Conservation (phyloP, 2,888 invertebrate genomes). For the Tachina fera region DNA sequence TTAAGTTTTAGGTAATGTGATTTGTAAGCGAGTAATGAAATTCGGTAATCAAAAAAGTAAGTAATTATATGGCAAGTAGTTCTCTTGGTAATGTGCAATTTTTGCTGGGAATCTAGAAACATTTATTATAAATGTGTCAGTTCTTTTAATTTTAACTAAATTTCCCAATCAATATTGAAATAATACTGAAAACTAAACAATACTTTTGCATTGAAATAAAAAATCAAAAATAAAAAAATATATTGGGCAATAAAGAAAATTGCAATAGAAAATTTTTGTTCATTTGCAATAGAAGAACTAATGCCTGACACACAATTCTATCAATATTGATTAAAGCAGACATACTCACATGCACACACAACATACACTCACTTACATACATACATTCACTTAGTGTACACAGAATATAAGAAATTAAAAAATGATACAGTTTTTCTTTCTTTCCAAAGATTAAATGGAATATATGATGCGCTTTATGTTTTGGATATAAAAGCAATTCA, state of each 20-base stretch:
- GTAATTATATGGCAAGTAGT: too few species aligned
- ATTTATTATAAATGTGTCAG: background rate
- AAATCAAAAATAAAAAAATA: background rate
- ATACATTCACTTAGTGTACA: background rate
- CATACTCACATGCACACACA: background rate
- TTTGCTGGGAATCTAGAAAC: too few species aligned
- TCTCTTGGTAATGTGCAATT: too few species aligned
- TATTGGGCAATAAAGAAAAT: background rate
- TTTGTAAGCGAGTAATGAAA: too few species aligned
- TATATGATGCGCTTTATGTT: slow-evolving; percentile 28
- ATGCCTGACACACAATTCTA: background rate
- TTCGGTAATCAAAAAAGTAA: too few species aligned
- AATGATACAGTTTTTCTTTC: slow-evolving; percentile 13
- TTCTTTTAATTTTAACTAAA: background rate
- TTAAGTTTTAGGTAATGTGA: too few species aligned
- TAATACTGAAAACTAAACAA: slow-evolving; percentile 27
- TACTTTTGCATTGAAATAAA: background rate
- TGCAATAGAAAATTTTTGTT: slow-evolving; percentile 5
- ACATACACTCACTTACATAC: background rate
- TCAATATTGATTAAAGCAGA: background rate
- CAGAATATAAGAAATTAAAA: background rate
- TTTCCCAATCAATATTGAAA: slow-evolving; percentile 18
- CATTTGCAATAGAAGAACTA: slow-evolving; percentile 27
- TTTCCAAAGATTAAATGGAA: slow-evolving; percentile 5
- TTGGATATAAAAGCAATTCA: slow-evolving; percentile 15